A percentile compares a stretch with the other conserved stretches of the same genome.
Conservation (phyloP, 2,113 vertebrate genomes). For the Thinocorus orbignyianus region DNA sequence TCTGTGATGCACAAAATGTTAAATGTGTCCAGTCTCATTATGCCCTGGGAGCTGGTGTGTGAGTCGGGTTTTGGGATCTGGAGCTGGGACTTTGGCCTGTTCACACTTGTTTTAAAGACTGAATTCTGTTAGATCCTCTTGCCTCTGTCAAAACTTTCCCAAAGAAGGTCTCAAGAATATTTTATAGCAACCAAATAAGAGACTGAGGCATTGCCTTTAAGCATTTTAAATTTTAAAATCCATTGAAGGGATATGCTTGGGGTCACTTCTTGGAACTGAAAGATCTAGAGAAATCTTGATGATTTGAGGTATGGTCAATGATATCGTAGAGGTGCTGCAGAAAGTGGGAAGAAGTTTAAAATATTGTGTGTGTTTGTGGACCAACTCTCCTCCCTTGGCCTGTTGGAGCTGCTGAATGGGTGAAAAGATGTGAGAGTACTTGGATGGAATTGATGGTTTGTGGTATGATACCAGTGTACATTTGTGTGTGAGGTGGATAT, state of each 20-base stretch:
- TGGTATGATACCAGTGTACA: accelerated
- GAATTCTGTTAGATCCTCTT: background rate
- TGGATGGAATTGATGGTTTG: background rate
- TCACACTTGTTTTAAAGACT: background rate
- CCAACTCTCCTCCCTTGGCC: background rate
- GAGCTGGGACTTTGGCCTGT: background rate
- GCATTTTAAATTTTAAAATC: background rate
- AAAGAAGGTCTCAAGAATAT: background rate
- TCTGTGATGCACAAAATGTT: background rate
- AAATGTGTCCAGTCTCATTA: background rate
- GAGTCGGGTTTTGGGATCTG: background rate
- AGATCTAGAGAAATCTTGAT: background rate
- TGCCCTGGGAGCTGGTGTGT: background rate
- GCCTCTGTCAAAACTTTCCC: background rate
- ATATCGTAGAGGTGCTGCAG: background rate
- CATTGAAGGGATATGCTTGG: accelerated
- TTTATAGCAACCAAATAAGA: background rate
- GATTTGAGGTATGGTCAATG: background rate
- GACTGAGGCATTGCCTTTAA: background rate
- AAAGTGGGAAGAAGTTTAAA: background rate
- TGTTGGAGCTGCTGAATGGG: background rate
- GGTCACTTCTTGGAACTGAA: background rate
- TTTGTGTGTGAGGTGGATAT: accelerated
- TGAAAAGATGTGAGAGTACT: background rate
- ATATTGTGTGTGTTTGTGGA: background rate